Evolutionary conservation across 2,797 vertebrate species (phyloP).

Genomic region (Sebastes minor): DNA sequence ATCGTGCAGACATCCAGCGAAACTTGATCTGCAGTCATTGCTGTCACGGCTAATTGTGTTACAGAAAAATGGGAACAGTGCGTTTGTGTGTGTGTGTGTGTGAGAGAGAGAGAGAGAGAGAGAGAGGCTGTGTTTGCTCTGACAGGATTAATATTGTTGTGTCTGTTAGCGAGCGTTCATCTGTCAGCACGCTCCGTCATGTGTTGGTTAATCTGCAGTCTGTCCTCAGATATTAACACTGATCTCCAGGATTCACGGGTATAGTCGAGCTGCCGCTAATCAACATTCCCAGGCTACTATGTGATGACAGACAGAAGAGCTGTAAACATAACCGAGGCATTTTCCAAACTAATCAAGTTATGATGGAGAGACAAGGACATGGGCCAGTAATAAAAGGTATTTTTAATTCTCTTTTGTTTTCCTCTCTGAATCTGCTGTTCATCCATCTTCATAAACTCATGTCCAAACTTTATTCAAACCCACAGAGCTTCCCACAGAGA

Average conservation of each 20-base stretch:
- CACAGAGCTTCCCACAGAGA: neutral
- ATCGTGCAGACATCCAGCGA: slow-evolving; percentile 37
- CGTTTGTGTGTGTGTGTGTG: neutral
- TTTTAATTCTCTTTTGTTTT: neutral
- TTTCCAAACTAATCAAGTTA: slow-evolving; percentile 16
- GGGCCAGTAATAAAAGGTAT: slow-evolving; percentile 4
- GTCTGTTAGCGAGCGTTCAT: slow-evolving; percentile 19
- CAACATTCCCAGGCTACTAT: slow-evolving; percentile 69
- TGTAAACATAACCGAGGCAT: slow-evolving; percentile 19
- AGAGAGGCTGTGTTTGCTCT: neutral
- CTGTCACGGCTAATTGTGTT: slow-evolving; percentile 43
- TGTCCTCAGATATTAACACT: slow-evolving; percentile 30
- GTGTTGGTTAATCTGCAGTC: slow-evolving; percentile 52
- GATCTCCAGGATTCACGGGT: slow-evolving; percentile 50
- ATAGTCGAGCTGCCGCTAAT: slow-evolving; percentile 33
- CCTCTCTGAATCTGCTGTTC: neutral
- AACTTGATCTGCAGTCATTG: slow-evolving; percentile 24
- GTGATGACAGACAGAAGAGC: slow-evolving; percentile 54
- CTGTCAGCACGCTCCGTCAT: slow-evolving; percentile 30
- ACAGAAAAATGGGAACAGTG: neutral
- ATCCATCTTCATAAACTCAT: neutral
- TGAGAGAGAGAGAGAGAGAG: neutral
- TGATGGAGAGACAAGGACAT: neutral
- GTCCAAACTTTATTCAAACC: neutral
- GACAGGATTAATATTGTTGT: slow-evolving; percentile 37